Percentiles rank a stretch among this genome's conserved stretches.
Evolutionary conservation across 2,888 invertebrate genomes (phyloP).

Genomic region (Drosophila falleni): DNA sequence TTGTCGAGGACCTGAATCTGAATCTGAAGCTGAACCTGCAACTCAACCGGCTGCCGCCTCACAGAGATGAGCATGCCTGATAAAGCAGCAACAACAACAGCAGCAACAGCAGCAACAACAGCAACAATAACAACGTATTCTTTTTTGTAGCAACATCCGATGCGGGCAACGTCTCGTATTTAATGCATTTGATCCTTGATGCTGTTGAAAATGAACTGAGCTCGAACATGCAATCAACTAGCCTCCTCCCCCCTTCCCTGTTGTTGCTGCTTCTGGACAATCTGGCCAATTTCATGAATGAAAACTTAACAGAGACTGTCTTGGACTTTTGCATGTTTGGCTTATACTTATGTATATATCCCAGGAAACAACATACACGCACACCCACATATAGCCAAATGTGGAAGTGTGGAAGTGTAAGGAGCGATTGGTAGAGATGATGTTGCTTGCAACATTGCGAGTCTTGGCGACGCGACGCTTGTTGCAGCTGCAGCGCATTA

Average conservation of each 20-base stretch:
- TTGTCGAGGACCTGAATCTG: constrained; percentile 46
- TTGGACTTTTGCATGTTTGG: constrained; percentile 71
- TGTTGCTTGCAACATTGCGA: constrained; percentile 62
- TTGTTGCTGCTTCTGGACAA: constrained; percentile 44
- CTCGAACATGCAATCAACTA: constrained; percentile 82
- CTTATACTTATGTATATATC: constrained; percentile 33
- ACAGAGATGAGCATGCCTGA: constrained; percentile 76
- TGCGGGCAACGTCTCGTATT: constrained; percentile 73
- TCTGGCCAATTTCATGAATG: constrained; percentile 83
- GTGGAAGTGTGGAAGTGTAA: constrained; percentile 26
- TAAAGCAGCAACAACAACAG: constrained; percentile 65
- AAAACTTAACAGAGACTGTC: constrained; percentile 66
- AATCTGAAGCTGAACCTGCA: constrained; percentile 14
- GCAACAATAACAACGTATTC: constrained; percentile 53
- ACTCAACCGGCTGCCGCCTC: constrained; percentile 62
- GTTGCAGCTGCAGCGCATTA: constrained; percentile 80
- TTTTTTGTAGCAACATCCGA: constrained; percentile 62
- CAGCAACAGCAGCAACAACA: constrained; percentile 45
- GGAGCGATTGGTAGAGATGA: constrained; percentile 26
- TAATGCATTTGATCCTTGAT: constrained; percentile 82
- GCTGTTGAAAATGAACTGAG: constrained; percentile 82
- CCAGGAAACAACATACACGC: constrained; percentile 54
- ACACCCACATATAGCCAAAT: constrained; percentile 72
- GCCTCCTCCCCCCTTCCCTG: constrained; percentile 22
- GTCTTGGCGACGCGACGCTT: constrained; percentile 69